Conservation (phyloP, 2,888 invertebrate species). For the Microplitis deprimator region DNA sequence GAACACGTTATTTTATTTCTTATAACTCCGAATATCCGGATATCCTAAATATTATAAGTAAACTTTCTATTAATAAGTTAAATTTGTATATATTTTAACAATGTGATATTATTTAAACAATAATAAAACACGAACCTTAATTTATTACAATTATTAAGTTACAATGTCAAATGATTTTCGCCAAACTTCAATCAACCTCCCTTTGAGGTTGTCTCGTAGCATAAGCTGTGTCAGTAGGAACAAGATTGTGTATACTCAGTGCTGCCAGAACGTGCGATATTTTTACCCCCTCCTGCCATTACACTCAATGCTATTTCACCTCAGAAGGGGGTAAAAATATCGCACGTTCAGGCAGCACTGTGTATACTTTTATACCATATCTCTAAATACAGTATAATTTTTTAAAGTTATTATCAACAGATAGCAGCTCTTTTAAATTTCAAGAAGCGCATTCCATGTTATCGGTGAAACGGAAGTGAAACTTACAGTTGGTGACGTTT, state of each 20-base stretch:
- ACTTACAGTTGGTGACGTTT: no score
- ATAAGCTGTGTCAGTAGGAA: background rate
- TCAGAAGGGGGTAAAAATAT: no score
- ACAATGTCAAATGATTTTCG: conserved; percentile 58
- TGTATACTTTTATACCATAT: background rate
- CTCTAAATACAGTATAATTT: background rate
- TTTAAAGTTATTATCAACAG: background rate
- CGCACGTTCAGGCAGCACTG: no score
- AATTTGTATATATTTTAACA: conserved; percentile 9
- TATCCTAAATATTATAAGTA: conserved; percentile 15
- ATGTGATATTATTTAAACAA: conserved; percentile 38
- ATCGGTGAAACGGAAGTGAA: no score
- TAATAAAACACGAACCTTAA: conserved; percentile 42
- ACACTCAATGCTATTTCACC: no score
- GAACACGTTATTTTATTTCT: conserved; percentile 58
- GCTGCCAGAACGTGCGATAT: no score
- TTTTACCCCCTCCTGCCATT: no score
- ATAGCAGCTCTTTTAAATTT: background rate
- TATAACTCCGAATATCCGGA: conserved; percentile 28
- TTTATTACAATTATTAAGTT: conserved; percentile 49
- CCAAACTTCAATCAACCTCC: conserved; percentile 62
- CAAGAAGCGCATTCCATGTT: no score
- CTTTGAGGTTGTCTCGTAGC: conserved; percentile 56
- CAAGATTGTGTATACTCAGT: background rate
- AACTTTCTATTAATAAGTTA: background rate